Evolutionary conservation across 2,888 invertebrate species (phyloP), one percentile per base, ranked within the genome.

Genomic region (Campaea margaritaria): DNA sequence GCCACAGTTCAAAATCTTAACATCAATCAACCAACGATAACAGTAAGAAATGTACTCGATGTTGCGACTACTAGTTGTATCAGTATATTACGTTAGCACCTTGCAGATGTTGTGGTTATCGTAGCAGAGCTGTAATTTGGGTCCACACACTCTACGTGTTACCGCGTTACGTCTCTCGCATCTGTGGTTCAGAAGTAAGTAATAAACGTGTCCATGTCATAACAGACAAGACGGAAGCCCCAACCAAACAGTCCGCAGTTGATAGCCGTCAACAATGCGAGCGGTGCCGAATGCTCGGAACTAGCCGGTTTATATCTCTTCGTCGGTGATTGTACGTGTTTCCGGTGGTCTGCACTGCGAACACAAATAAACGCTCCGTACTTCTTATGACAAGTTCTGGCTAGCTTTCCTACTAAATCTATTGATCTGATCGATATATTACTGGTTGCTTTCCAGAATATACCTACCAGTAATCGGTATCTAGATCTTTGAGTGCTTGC

Each of bases 271-370:
- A 55, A 58, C 68, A 64, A 58, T 62, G 63, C 61, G 61, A 39
- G 51, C 56, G 16, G 15, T 50, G 34, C n/a, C 43, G 31, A 55
- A 64, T 27, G 47, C 50, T 50, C n/a, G 53, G 16, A 45, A 54
- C 57, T 53, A 42, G 54, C 52, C 58, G 58, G 69, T 67, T 72
- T 67, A 65, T 75, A 73, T 75, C 73, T 73, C 74, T 78, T 76
- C 70, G 76, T 75, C 71, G 76, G 72, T 67, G 62, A 68, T 65
- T 66, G 74, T 75, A 75, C 78, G 78, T 76, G 77, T 69, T 76
- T 79, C 78, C 79, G 70, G 73, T 36, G 44, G 28, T 39, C 39
- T 53, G 44, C 39, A 31, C 36, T 50, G 47, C 39, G 42, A 34
- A 13, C 34, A 34, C 28, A 47, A 27, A 21, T 31, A 53, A 38